Evolutionary conservation across 2,113 vertebrate genomes (phyloP).

Genomic region (Corythornis cristatus): DNA sequence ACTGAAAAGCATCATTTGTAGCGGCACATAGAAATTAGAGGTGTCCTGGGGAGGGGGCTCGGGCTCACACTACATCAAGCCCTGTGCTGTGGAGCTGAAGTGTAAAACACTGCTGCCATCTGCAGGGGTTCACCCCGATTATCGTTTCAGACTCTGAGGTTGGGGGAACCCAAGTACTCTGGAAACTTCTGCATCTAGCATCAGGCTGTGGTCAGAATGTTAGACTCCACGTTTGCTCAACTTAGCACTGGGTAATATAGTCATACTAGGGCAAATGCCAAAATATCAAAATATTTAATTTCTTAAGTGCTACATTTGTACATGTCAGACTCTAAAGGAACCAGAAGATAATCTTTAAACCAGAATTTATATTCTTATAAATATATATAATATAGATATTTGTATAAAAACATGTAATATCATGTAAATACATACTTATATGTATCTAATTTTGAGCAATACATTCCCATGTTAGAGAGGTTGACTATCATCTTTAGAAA

Average conservation of each 20-base stretch:
- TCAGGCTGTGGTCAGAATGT: accelerated
- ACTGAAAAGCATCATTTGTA: not conserved
- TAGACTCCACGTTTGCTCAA: accelerated
- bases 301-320: not conserved
- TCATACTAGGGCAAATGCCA: not conserved
- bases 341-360: not conserved
- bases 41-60: not conserved
- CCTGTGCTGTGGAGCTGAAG: not conserved
- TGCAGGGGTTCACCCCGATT: conserved; percentile 60
- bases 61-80: not conserved
- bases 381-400: too few species aligned
- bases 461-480: not conserved
- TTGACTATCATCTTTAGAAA: not conserved
- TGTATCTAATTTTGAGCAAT: not conserved
- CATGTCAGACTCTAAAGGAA: not conserved
- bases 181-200: not conserved
- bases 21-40: not conserved
- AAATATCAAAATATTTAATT: not conserved
- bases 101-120: conserved; percentile 77
- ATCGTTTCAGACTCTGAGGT: not conserved
- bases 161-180: not conserved
- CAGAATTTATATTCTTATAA: not conserved
- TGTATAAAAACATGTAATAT: not conserved
- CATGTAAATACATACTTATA: not conserved
- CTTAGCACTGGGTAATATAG: too few species aligned